Evolutionary conservation across 2,113 vertebrate species (phyloP).

Genomic region (Hucho hucho): DNA sequence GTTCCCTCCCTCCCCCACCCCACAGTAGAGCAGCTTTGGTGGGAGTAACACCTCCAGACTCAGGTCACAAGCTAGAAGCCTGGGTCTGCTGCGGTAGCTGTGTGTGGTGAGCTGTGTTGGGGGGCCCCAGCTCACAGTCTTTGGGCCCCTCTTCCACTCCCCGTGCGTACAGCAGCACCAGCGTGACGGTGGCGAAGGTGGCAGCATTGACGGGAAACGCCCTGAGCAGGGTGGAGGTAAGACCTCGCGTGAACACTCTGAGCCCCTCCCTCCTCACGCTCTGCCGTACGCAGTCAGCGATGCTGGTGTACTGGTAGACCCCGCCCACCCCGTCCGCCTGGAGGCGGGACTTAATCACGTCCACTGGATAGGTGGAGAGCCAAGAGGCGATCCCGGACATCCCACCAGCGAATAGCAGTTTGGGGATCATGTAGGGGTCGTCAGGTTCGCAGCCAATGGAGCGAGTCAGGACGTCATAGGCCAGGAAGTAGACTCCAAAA

Average conservation of each 20-base stretch:
- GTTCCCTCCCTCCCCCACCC: background rate
- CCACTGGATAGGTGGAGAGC: constrained; percentile 92
- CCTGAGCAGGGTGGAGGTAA: constrained; percentile 90
- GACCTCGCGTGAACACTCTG: constrained; percentile 89
- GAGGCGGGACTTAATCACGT: constrained; percentile 94
- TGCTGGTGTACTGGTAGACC: constrained; percentile 79
- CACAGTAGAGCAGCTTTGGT: background rate
- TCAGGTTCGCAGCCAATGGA: constrained; percentile 85
- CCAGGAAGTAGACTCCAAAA: constrained; percentile 94
- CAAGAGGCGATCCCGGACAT: constrained; percentile 91
- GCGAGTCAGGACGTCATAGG: constrained; percentile 88
- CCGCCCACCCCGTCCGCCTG: constrained; percentile 91
- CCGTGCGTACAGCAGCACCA: constrained; percentile 86
- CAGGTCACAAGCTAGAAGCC: constrained; percentile 81
- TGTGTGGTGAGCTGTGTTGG: constrained; percentile 35
- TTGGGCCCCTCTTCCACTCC: constrained; percentile 60
- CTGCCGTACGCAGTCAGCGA: constrained; percentile 86
- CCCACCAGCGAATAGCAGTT: constrained; percentile 90
- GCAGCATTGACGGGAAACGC: constrained; percentile 96
- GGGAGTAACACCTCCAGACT: background rate
- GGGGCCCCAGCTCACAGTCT: constrained; percentile 73
- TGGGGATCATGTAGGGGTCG: constrained; percentile 86
- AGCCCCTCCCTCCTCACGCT: constrained; percentile 87
- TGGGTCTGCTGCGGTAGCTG: constrained; percentile 76
- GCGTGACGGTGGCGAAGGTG: constrained; percentile 92